These are phyloP conservation scores for Eupithecia dodoneata DNA, from an alignment of 2,888 invertebrate genomes.

Conservation along the genomic window DNA sequence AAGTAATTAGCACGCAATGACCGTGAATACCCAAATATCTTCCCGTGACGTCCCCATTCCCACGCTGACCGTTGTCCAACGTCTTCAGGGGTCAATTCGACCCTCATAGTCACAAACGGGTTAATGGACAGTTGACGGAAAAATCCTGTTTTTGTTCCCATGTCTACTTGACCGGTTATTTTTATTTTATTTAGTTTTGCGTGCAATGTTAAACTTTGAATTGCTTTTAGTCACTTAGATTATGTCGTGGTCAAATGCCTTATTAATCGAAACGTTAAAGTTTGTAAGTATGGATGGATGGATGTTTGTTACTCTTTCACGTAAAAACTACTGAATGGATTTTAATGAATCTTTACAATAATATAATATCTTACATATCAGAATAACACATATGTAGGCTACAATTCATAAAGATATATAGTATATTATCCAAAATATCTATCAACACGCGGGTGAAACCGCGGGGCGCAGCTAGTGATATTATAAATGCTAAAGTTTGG, in stretches of 20 bases:
- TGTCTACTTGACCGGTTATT: slow-evolving; percentile 12
- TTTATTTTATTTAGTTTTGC: neutral
- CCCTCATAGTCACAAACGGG: slow-evolving; percentile 42
- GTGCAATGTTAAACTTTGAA: neutral
- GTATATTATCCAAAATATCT: no score
- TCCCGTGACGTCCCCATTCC: slow-evolving; percentile 38
- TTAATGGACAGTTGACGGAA: slow-evolving; percentile 40
- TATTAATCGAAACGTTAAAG: no score
- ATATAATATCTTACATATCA: no score
- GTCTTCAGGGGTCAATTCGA: slow-evolving; percentile 42
- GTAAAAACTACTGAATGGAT: no score
- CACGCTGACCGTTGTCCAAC: slow-evolving; percentile 45
- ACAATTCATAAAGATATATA: no score
- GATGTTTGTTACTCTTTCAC: no score
- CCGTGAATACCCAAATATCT: slow-evolving; percentile 25
- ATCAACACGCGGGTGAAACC: no score
- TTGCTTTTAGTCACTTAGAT: neutral
- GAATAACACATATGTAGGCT: no score
- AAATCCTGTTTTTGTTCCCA: slow-evolving; percentile 49
- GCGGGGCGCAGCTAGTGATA: no score
- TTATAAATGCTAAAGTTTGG: no score
- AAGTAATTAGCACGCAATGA: slow-evolving; percentile 36
- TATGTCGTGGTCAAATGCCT: neutral
- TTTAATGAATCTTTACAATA: no score
- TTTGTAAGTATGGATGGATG: no score